These are phyloP conservation scores for Papilio protenor DNA, from an alignment of 2,888 invertebrate species.

Conservation along the genomic window DNA sequence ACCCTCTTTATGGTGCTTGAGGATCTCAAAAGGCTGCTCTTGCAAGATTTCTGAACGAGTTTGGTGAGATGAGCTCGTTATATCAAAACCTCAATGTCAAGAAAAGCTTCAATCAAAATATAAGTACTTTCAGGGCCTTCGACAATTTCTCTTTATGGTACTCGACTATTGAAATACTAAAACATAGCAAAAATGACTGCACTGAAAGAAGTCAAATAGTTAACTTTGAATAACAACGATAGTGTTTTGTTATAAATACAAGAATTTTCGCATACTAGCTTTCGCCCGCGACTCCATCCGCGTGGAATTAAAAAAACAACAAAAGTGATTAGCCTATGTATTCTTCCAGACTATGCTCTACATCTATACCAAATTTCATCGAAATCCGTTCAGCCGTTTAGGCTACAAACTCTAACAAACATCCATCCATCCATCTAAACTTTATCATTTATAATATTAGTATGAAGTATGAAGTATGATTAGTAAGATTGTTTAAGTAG, in stretches of 20 bases:
- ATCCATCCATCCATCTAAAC: background rate
- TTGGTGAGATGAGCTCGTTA: background rate
- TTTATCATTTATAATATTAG: no score
- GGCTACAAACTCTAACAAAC: background rate
- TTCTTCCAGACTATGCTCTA: no score
- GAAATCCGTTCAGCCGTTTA: no score
- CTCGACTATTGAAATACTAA: background rate
- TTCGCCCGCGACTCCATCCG: no score
- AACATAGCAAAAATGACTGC: background rate
- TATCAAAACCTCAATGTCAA: conserved; percentile 6
- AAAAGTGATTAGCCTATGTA: no score
- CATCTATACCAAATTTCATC: no score
- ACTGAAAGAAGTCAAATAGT: background rate
- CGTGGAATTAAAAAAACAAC: no score
- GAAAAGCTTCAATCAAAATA: conserved; percentile 1
- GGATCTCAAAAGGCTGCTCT: background rate
- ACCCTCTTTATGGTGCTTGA: background rate
- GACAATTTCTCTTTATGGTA: background rate
- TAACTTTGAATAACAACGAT: no score
- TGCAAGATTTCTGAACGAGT: background rate
- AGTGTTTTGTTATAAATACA: no score
- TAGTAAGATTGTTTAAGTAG: background rate
- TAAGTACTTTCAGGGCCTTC: background rate
- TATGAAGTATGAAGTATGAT: no score
- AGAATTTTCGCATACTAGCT: no score